These are phyloP conservation scores for Platyrinchus mystaceus DNA, from an alignment of 2,797 vertebrate genomes.

Conservation along the genomic window DNA sequence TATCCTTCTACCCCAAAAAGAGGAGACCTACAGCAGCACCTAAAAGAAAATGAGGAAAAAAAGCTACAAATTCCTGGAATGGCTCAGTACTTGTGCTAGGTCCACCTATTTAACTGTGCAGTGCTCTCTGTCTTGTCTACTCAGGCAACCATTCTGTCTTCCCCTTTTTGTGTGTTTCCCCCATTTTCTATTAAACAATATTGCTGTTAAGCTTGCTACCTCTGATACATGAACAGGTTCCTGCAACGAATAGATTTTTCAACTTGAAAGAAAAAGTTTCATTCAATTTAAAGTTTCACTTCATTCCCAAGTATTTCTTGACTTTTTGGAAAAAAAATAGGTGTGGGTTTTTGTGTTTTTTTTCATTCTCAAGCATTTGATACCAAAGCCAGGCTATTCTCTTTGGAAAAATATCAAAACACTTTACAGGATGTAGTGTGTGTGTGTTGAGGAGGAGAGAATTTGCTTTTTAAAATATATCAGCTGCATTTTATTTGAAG, in stretches of 20 bases:
- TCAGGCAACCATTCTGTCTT: background rate
- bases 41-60: background rate
- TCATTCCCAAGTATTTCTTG: background rate
- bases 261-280: conserved; percentile 37
- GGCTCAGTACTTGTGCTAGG: background rate
- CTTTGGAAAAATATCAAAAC: background rate
- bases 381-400: background rate
- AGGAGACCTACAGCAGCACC: background rate
- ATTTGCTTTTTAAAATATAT: background rate
- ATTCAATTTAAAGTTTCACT: conserved; percentile 36
- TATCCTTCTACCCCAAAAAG: background rate
- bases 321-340: rapidly evolving
- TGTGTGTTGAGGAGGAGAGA: background rate
- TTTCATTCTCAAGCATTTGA: background rate
- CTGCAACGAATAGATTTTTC: conserved; percentile 21
- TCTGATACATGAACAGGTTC: background rate
- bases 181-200: conserved; percentile 19
- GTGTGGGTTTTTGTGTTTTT: no score
- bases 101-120: background rate
- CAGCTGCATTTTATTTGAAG: background rate
- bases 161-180: background rate
- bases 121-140: background rate
- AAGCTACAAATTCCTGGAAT: background rate
- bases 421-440: background rate
- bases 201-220: background rate